Evolutionary conservation across 2,113 vertebrate species (phyloP), one percentile per base, ranked within the genome.

Genomic region (Cochlearius cochlearius): DNA sequence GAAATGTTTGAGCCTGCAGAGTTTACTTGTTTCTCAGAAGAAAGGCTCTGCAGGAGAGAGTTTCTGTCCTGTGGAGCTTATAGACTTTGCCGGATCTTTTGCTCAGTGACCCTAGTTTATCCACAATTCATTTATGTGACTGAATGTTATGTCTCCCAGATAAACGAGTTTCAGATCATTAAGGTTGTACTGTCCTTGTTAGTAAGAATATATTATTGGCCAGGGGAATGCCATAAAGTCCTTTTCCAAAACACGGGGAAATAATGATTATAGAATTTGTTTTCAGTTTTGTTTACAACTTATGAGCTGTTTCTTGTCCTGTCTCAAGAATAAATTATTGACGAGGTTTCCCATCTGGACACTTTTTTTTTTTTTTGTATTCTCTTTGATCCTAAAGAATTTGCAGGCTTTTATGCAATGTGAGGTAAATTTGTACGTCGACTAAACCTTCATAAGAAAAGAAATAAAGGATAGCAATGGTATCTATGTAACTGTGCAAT

Each of bases 11-110:
- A 94, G 87, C 77, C 87, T 94, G 91, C 71, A 80, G 91, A 95
- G 82, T 94, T 92, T 90, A 58, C 84, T 95, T 97, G 87, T 96
- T 97, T 92, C 77, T 90, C n/a, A 77, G 78, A 97, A 97, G 91
- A 97, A 97, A 94, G 94, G 47, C 95, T 91, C 94, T 79, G 92
- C 92, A 91, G 90, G 92, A 95, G 58, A 76, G 86, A 91, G 69
- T 90, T 97, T 94, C 88, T 80, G 62, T 95, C 89, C 73, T 94
- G 86, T 63, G 62, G 92, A 91, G 94, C 81, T 86, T 77, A 76
- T 73, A 89, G 73, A 43, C 92, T 94, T 74, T 76, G 74, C 83
- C 91, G 86, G 77, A 92, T 96, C 90, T 95, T 95, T 95, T 96
- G 90, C 90, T 95, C 76, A 85, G 76, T 94, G 92, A 96, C 91